Evolutionary conservation across 1,140 invertebrate species (phyloP), one percentile per base, ranked within the genome.

Genomic region (Drosophila trapezifrons): DNA sequence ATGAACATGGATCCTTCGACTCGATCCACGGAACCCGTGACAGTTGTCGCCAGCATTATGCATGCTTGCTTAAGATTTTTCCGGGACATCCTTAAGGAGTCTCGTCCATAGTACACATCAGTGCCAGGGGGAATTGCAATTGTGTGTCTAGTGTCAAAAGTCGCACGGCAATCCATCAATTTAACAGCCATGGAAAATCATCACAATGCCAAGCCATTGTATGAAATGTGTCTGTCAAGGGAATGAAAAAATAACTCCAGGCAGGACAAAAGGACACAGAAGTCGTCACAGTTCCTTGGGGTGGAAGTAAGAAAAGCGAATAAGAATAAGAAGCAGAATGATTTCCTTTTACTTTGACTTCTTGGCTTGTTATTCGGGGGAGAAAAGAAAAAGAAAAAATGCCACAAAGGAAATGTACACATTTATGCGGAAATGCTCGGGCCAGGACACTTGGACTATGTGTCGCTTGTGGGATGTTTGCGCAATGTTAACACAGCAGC

Each of bases 121-220:
- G 54, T 40, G 64, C 46, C 46, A 46, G 17, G 43, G 63, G 56
- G 38, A 76, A 82, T 76, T 73, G 76, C 81, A 76, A 80, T 70
- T 83, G 63, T 67, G 76, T 85, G 58, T 77, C 46, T 62, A 72
- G 84, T 87, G 84, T 80, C 84, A 87, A 66, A 87, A 89, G 80
- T 87, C 84, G 84, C 84, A 87, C 59, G 77, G 84, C 74, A 89
- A 87, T 87, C 84, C 77, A 87, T 87, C 84, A 87, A 89, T 87
- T 84, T 89, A 89, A 87, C 76, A 89, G 73, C 83, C 80, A 80
- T 74, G 67, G 64, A 79, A 80, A 87, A 87, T 87, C 84, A 54
- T 70, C 84, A 87, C 84, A 66, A 59, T 83, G 63, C 76, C 75
- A 60, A 27, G 51, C 78, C 71, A 87, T 87, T 82, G 79, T 73